Evolutionary conservation across 2,888 invertebrate genomes (phyloP), one percentile per base, ranked within the genome.

Genomic region (Netelia inedita): DNA sequence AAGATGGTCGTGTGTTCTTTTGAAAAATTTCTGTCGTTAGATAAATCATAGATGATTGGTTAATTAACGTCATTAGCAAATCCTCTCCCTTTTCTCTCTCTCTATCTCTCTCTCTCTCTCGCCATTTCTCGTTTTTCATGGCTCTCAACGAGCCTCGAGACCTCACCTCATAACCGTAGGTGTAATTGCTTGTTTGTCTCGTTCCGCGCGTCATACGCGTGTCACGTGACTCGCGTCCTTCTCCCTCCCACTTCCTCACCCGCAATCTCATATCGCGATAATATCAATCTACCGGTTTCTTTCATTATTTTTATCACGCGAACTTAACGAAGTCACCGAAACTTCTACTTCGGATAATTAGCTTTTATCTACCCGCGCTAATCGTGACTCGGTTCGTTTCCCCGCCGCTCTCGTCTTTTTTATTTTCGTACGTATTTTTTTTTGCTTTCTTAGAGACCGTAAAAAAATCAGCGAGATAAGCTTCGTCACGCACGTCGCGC

Each of bases 11-110:
- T 61, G 46, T 23, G 59, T 61, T 14, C 16, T 19, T 73, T 66
- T 16, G 11, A 14, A 84, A 69, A 73, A 81, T 61, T 73, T 35
- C 41, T 59, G 53, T 69, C 11, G 55, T 80, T 68, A 46, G 63
- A 35, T 50, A 57, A 84, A 68, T 61, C 53, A 80, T 68, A n/a
- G 11, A 43, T 23, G 72, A 80, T 84, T 80, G 80, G 73, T 76
- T 76, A 61, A 76, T 84, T 76, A 80, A 21, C 59, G 28, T 55
- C 50, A 79, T 79, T 73, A 73, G 35, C 59, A 16, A 66, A 41
- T 61, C 73, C 19, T 55, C 21, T 43, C 41, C 21, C 73, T 74
- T 53, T 0, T 79, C 79, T 35, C 66, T 65, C 76, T 66, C 46
- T 43, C 59, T 72, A n/a, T n/a, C 78, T 53, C 2, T 79, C 79